Base-by-base conservation (phyloP, 2,888 invertebrate genomes). In the Drosophila longiperda region DNA sequence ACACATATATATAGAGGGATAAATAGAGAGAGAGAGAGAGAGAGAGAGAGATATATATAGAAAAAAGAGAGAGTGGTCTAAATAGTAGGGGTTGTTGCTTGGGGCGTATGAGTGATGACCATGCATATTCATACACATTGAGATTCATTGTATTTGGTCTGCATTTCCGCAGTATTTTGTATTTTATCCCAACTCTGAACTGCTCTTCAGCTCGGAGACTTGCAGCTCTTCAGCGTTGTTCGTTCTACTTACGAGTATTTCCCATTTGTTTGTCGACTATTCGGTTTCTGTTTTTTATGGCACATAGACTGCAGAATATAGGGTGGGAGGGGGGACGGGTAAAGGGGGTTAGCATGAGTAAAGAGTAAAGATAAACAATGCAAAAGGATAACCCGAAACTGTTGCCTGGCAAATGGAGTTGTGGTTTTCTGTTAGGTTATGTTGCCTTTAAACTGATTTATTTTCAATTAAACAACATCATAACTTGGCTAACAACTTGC, bases 81-180 rank as follows among this genome's bases (percentile, higher is more conserved):
- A 23, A 20, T 45, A 20, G 20, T 12, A 17, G 17, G 59, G 17
- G 26, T 61, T 40, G 36, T 36, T 23, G 49, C 53, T 75, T 53
- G 73, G 69, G 85, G 82, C 89, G 89, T 89, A 89, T 86, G 85
- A 89, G 89, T 85, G 88, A 87, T 87, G 88, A 73, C 64, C 83
- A 89, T 87, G 87, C 86, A 87, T 87, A 89, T 87, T 87, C 86
- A 87, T 87, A 81, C 69, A 86, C 89, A 88, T 83, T 84, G 87
- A 83, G 87, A 86, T 84, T 85, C 88, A 88, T 83, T 83, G 83
- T 88, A 86, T 86, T 86, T 86, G 78, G 74, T 73, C 81, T 86
- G 89, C 81, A 84, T 81, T 88, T 88, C 87, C 89, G 83, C 87
- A 80, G 73, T 86, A 80, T 84, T 88, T 83, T 61, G 42, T 55